Percentiles rank a stretch among this genome's conserved stretches.
Evolutionary conservation across 1,140 invertebrate genomes (phyloP).

Genomic region (Venustaconcha ellipsiformis): DNA sequence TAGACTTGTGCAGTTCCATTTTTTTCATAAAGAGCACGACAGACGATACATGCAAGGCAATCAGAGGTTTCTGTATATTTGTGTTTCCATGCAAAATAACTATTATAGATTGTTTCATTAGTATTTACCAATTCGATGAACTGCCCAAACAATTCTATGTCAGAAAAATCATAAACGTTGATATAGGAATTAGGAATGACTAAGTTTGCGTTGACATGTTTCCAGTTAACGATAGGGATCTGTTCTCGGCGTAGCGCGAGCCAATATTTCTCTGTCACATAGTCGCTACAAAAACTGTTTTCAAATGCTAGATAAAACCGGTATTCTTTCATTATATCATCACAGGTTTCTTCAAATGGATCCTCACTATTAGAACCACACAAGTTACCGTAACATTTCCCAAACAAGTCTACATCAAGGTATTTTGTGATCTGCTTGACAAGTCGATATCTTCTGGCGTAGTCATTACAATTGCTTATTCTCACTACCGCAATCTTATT

Average conservation of each 20-base stretch:
- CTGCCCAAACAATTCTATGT: conserved; percentile 84
- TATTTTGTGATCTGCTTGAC: conserved; percentile 71
- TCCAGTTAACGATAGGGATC: conserved; percentile 59
- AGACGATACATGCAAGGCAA: conserved; percentile 41
- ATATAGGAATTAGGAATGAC: conserved; percentile 83
- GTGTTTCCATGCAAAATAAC: conserved; percentile 62
- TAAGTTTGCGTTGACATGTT: conserved; percentile 43
- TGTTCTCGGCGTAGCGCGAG: conserved; percentile 41
- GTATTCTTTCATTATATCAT: conserved; percentile 74
- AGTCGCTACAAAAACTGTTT: conserved; percentile 66
- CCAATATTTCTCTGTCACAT: conserved; percentile 69
- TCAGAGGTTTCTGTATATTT: conserved; percentile 36
- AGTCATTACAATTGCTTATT: conserved; percentile 75
- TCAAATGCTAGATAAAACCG: conserved; percentile 82
- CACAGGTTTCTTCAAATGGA: conserved; percentile 37
- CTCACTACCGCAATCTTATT: conserved; percentile 73
- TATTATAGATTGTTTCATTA: conserved; percentile 60
- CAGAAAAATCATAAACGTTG: conserved; percentile 93
- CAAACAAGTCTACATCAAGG: conserved; percentile 76
- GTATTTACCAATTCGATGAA: conserved; percentile 77
- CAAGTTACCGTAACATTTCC: conserved; percentile 67
- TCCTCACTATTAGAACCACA: conserved; percentile 40
- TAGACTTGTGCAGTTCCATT: conserved; percentile 43
- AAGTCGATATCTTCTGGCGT: conserved; percentile 71
- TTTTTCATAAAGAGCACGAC: conserved; percentile 44